Conservation (phyloP, 2,797 vertebrate genomes). For the Pygocentrus nattereri region DNA sequence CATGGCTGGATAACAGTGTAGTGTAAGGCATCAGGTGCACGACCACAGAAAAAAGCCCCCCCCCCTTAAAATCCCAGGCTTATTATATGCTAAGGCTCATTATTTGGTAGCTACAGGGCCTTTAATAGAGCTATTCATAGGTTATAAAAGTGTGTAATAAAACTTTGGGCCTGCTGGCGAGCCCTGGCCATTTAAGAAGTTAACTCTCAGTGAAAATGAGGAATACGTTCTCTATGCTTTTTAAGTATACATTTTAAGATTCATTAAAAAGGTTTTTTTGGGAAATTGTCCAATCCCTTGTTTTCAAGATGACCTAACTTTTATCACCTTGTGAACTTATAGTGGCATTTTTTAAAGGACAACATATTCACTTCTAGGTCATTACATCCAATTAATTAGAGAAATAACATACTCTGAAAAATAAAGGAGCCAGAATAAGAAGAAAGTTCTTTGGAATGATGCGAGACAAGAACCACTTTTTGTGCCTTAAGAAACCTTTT, state of each 20-base stretch:
- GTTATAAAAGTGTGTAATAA: no score
- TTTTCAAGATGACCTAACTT: neutral
- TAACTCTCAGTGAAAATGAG: neutral
- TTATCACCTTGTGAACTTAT: neutral
- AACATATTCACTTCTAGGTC: neutral
- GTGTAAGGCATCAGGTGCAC: no score
- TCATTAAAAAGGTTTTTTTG: neutral
- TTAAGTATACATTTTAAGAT: neutral
- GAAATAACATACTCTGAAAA: neutral
- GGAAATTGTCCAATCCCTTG: neutral
- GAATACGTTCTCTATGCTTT: neutral
- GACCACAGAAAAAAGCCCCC: no score
- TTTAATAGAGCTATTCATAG: no score
- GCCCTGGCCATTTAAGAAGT: no score
- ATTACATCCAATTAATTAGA: neutral
- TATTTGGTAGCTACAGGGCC: no score
- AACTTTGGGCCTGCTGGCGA: no score
- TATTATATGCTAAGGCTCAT: no score
- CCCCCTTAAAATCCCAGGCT: no score
- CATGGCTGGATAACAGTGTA: neutral
- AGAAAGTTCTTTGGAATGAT: neutral
- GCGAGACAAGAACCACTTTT: no score
- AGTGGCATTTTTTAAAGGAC: neutral
- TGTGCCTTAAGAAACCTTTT: no score
- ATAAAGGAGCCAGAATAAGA: neutral